Percentiles rank a stretch among this genome's conserved stretches.
Conservation (phyloP, 2,113 vertebrate species). For the Tragelaphus imberbis region DNA sequence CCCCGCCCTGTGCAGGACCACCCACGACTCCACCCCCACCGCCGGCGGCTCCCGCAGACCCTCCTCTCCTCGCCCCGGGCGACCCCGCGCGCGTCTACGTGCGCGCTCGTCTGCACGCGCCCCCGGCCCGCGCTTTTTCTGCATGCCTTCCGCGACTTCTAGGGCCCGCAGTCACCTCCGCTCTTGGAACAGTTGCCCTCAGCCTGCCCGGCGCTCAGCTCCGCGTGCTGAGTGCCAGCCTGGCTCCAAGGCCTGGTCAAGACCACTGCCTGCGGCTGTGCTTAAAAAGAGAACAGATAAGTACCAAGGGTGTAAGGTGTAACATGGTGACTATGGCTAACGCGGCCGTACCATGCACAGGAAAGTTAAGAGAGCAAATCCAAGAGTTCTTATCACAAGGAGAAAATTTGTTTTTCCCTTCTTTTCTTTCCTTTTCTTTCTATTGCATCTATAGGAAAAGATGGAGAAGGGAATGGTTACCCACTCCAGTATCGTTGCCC, state of each 20-base stretch:
- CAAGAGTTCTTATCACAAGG: neutral
- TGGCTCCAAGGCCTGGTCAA: neutral
- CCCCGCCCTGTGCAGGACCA: neutral
- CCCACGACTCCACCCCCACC: too few relatives aligned
- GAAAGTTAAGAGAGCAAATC: neutral
- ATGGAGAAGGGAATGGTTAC: neutral
- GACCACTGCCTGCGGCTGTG: neutral
- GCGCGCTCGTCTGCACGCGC: neutral
- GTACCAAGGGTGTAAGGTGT: neutral
- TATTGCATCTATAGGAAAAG: neutral
- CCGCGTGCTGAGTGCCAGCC: too few relatives aligned
- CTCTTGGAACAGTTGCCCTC: neutral
- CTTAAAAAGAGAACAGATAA: neutral
- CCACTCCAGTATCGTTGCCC: neutral
- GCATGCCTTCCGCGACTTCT: neutral
- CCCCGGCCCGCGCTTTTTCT: neutral
- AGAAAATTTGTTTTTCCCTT: neutral
- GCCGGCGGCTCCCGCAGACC: rapidly evolving
- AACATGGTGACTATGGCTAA: neutral
- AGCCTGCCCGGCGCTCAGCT: rapidly evolving
- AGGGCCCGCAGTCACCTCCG: neutral
- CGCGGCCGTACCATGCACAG: too few relatives aligned
- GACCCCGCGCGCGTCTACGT: neutral
- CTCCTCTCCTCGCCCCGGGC: neutral
- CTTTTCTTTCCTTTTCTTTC: neutral